Evolutionary conservation across 2,113 vertebrate species (phyloP), one percentile per base, ranked within the genome.

Genomic region (Burhinus bistriatus): DNA sequence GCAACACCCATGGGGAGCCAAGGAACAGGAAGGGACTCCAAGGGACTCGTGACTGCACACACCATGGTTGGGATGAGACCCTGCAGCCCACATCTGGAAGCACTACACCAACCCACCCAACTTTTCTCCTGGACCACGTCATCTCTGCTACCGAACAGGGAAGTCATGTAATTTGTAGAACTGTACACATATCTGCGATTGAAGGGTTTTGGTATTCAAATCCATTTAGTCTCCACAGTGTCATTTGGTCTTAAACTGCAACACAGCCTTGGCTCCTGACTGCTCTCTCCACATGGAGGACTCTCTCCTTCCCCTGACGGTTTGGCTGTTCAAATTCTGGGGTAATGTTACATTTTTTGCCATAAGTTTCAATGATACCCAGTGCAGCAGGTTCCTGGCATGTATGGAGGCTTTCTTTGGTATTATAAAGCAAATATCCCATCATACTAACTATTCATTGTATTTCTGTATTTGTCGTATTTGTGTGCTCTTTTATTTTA

Each of bases 21-120:
- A 45, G 11, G 20, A 45, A 59, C 9, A 65, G 26, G 22, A 40
- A 27, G 52, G 11, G 15, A 59, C 15, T 54, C 52, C 26, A 54
- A 62, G 30, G 26, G 15, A 32, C 5, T 40, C 3, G 1, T 9
- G 25, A 15, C 12, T 83, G 21, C 17, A 23, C 9, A 13, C 12
- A 36, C 9, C 5, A 5, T 52, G 47, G 26, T 21, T 68, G 25
- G 54, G 17, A 58, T 30, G 9, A 5, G 19, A 58, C 6, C 19
- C 23, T 65, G 13, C 29, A n/a, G 23, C 13, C 34, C 4, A 18
- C n/a, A n/a, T n/a, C 52, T 42, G 15, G 9, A 68, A 29, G 9
- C 0, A 0, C 6, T 66, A 11, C 1, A 3, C 6, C 18, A 49
- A 68, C 6, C 6, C 12, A 66, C n/a, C 2, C 26, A 62, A 4